Conservation (phyloP, 2,113 vertebrate species). For the Rattus rattus region DNA sequence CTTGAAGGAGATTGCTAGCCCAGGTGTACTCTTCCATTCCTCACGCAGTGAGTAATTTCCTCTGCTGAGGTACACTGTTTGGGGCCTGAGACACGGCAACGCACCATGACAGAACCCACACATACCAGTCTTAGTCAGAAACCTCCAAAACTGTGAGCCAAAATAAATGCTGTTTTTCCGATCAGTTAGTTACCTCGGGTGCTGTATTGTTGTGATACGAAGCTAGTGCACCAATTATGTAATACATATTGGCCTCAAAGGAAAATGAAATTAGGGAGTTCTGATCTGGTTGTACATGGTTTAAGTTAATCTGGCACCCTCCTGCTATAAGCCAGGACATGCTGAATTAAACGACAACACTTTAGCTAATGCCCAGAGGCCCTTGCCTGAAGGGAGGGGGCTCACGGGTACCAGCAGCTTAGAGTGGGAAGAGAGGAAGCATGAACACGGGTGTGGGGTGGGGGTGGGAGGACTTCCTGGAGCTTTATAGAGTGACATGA, state of each 20-base stretch:
- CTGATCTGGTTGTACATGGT: neutral
- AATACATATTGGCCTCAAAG: conserved; percentile 8
- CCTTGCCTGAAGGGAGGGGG: neutral
- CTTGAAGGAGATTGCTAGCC: neutral
- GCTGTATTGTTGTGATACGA: neutral
- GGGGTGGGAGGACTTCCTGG: neutral
- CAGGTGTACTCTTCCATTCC: no score
- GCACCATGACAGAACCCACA: neutral
- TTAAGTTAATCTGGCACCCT: neutral
- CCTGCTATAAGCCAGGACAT: neutral
- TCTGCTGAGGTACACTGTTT: neutral
- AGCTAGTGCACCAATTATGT: neutral
- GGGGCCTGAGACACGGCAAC: neutral
- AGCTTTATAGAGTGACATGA: neutral
- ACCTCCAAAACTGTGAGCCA: neutral
- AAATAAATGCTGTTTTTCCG: neutral
- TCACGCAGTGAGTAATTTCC: neutral
- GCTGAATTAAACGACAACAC: neutral
- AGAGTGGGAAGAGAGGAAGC: neutral
- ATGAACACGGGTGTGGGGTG: neutral
- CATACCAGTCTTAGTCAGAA: neutral
- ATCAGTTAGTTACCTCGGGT: neutral
- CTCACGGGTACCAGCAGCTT: neutral
- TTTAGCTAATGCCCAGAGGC: neutral
- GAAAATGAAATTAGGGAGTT: conserved; percentile 22